A percentile compares a stretch with the other conserved stretches of the same genome.
These are phyloP conservation scores for Pteropus alecto DNA, from an alignment of 2,113 vertebrate species.

Conservation along the genomic window DNA sequence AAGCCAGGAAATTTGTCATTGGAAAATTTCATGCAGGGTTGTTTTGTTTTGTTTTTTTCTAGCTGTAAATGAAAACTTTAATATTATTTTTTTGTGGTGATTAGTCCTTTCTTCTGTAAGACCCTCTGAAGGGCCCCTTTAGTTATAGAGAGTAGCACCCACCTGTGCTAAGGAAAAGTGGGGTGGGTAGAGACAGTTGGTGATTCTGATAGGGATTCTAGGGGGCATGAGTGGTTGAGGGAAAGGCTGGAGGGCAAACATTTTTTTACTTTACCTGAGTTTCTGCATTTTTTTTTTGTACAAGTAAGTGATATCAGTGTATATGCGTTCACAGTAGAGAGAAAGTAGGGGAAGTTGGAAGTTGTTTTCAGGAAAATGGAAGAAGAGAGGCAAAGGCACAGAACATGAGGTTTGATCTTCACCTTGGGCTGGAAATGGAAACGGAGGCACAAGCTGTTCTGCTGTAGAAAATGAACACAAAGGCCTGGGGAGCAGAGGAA, in stretches of 20 bases:
- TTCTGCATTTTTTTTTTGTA: neutral
- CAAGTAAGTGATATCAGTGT: neutral
- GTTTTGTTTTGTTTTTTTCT: neutral
- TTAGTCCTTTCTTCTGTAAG: neutral
- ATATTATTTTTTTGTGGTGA: neutral
- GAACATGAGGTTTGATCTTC: neutral
- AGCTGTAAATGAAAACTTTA: neutral
- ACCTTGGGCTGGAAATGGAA: neutral
- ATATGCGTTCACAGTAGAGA: neutral
- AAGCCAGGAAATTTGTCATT: neutral
- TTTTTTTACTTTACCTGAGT: neutral
- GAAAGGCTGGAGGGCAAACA: neutral
- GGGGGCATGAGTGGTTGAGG: too few relatives aligned
- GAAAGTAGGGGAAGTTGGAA: neutral
- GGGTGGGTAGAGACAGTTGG: neutral
- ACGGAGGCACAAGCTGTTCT: neutral
- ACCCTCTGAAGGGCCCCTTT: neutral
- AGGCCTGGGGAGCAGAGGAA: neutral
- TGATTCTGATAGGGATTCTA: neutral
- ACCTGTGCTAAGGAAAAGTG: neutral
- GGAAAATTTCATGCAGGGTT: neutral
- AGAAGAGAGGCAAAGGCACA: neutral
- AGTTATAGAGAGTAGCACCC: neutral
- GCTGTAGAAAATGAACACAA: neutral
- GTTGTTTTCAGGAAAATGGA: conserved; percentile 6